Base-by-base conservation (phyloP, 2,797 vertebrate species). In the Australoheros facetus region DNA sequence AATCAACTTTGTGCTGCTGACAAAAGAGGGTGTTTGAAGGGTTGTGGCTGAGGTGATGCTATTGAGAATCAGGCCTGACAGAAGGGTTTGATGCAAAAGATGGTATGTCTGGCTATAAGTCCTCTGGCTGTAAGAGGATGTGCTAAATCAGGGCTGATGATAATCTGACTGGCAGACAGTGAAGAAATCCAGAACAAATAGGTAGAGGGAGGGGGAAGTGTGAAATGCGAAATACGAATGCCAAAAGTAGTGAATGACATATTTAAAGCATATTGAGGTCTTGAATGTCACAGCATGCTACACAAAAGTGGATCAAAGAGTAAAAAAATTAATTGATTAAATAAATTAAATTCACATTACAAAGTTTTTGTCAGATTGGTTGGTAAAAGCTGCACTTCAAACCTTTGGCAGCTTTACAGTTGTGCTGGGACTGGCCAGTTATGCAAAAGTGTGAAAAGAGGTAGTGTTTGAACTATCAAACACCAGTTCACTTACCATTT, bases 1-100 rank as follows among this genome's bases (percentile, higher is more conserved):
- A 32, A 7, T 93, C 91, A 95, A 94, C 94, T 93, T 95, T 93
- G 89, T 91, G 91, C 79, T 71, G 64, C 87, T 92, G 93, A 95
- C 91, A 95, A 94, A 94, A 91, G 86, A 79, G 74, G 83, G 83
- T 76, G 73, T 88, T 81, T 89, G 78, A 86, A 78, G 85, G 86
- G 56, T 79, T 60, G 80, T 78, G 83, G 85, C 83, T 87, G 75
- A 80, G 87, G 85, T 71, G 84, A 87, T 78, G 90, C 82, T 91
- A 84, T 87, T 85, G 83, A 92, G 85, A 87, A 82, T 69, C 70
- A 5, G 42, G 74, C 57, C 83, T 88, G 85, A 91, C 82, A 87
- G 86, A 84, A 74, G 88, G 81, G 83, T 84, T 85, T 87, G 88
- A 91, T 89, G 82, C 86, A 89, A 92, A 85, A 86, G 84, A 88